A percentile compares a stretch with the other conserved stretches of the same genome.
Evolutionary conservation across 2,113 vertebrate genomes (phyloP).

Genomic region (Hoplias malabaricus): DNA sequence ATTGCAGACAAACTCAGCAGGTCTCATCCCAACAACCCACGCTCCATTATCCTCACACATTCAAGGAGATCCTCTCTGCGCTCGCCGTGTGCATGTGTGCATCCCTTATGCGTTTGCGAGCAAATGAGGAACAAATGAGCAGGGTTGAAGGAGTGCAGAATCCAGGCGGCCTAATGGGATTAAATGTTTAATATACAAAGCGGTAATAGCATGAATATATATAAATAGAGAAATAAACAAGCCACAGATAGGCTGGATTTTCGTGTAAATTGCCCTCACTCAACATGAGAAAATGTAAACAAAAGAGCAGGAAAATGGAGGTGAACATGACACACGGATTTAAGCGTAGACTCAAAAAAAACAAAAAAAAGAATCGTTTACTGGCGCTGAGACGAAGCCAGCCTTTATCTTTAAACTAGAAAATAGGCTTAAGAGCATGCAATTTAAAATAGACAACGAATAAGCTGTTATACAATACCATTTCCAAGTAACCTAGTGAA

Average conservation of each 20-base stretch:
- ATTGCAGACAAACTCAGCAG: constrained; percentile 1
- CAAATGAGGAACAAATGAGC: neutral
- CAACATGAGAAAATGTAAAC: neutral
- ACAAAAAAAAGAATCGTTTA: too few species aligned
- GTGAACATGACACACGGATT: neutral
- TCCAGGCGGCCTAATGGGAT: neutral
- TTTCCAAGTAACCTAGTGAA: constrained; percentile 1
- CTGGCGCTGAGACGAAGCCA: too few species aligned
- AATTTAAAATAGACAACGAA: neutral
- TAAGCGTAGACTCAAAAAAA: too few species aligned
- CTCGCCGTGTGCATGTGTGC: neutral
- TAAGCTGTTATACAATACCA: neutral
- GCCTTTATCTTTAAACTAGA: neutral
- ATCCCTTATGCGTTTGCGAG: neutral
- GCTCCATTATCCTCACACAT: constrained; percentile 10
- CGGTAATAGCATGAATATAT: neutral
- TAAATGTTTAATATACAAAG: neutral
- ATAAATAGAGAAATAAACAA: neutral
- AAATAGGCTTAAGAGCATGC: neutral
- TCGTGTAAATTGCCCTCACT: neutral
- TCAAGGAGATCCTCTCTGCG: neutral
- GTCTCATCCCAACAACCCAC: constrained; percentile 11
- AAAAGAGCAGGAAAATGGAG: neutral
- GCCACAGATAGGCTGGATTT: neutral
- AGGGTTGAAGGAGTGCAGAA: neutral